Evolutionary conservation across 2,113 vertebrate genomes (phyloP).

Genomic region (Elachura formosa): DNA sequence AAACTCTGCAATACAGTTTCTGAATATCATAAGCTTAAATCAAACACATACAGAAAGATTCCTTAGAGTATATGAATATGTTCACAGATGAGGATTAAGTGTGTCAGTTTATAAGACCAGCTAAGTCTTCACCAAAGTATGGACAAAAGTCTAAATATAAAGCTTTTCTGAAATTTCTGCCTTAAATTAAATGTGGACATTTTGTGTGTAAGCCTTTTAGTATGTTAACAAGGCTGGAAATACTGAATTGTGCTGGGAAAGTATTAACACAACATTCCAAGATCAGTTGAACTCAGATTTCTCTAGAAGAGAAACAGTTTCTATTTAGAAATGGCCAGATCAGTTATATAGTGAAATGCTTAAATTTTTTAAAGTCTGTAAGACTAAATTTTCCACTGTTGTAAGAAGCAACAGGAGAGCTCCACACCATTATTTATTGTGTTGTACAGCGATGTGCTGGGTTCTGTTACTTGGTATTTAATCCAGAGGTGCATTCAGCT

Average conservation of each 20-base stretch:
- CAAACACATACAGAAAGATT: not conserved
- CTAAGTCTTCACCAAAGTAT: not conserved
- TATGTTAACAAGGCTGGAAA: not conserved
- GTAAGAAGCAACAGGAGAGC: not conserved
- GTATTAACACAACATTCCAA: not conserved
- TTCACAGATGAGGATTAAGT: not conserved
- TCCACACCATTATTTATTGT: not conserved
- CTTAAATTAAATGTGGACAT: not conserved
- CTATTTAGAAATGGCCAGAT: not conserved
- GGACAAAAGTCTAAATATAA: not conserved
- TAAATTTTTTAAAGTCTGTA: not conserved
- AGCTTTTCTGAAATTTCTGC: not conserved
- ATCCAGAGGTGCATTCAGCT: slow-evolving; percentile 4
- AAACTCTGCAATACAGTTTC: not conserved
- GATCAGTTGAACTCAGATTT: not conserved
- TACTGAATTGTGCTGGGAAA: not conserved
- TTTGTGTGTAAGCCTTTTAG: not conserved
- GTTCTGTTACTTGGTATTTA: not conserved
- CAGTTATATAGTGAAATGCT: not conserved
- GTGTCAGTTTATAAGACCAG: not conserved
- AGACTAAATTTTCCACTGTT: not conserved
- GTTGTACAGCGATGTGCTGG: not conserved
- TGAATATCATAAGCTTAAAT: not conserved
- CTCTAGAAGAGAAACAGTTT: not conserved
- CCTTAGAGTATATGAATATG: not conserved